Evolutionary conservation across 2,113 vertebrate species (phyloP).

Genomic region (Oceanites oceanicus): DNA sequence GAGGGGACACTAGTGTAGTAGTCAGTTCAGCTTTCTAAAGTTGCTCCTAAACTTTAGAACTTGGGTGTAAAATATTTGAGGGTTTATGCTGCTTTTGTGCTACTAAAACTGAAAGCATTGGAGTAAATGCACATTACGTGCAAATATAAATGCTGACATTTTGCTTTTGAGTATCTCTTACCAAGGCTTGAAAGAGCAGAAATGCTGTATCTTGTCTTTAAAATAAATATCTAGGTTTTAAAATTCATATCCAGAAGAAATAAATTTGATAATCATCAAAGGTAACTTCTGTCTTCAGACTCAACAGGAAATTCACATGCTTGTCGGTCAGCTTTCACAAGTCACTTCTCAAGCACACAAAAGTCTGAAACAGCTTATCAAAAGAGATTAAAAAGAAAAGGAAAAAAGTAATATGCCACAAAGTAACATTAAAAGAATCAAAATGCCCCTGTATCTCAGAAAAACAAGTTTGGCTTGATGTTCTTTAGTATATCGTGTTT

Average conservation of each 20-base stretch:
- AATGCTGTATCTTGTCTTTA: conserved; percentile 15
- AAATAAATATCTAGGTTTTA: background rate
- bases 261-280: conserved; percentile 32
- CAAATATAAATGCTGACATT: background rate
- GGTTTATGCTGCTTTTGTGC: background rate
- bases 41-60: background rate
- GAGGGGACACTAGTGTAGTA: background rate
- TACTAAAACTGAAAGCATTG: background rate
- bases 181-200: conserved; percentile 2
- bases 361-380: background rate
- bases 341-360: background rate
- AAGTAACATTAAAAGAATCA: background rate
- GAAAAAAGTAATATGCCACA: background rate
- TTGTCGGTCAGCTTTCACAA: background rate
- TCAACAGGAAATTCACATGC: background rate
- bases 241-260: conserved; percentile 25
- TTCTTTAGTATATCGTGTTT: background rate
- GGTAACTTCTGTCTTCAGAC: background rate
- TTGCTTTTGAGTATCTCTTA: background rate
- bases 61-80: background rate
- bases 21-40: background rate
- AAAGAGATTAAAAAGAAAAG: background rate
- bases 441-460: background rate
- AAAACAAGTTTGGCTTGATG: background rate
- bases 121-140: background rate